Base-by-base conservation (phyloP, 2,797 vertebrate genomes). In the Phrynocephalus guinanensis region DNA sequence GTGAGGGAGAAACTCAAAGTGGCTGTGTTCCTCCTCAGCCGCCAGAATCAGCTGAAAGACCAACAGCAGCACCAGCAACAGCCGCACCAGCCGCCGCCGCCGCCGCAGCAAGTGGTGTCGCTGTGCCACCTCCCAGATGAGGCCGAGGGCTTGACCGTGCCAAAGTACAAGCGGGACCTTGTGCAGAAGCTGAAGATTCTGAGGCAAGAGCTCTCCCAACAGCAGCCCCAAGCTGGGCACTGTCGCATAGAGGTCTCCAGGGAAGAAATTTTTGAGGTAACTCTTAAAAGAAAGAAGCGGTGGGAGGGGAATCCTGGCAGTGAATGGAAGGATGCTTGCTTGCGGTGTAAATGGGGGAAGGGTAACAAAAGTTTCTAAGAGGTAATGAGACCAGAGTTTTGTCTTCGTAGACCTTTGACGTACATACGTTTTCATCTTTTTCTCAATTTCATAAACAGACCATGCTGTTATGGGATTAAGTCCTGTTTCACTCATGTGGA, bases 191-290 rank as follows among this genome's bases (percentile, higher is more conserved):
- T 99, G 24, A 99, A 99, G 96, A 98, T 98, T 94, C 96, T 99
- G 91, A 93, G 99, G 24, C 99, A 99, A 93, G 99, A 99, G 89
- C 97, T 99, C 68, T 99, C 98, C 8, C 98, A 99, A 92, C 99
- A 99, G 81, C 99, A 99, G 93, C 99, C 99, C 4, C 99, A 99
- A 96, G 99, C 99, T 0, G 99, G 99, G 63, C 99, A 99, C 90
- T 99, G 99, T 90, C 98, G 99, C 77, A 99, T 99, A 30, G 99
- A 99, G 94, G 99, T 99, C 94, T 99, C 98, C 92, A 98, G 99
- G 5, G 98, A 99, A 95, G 99, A 99, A 95, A 99, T 99, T 93
- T 99, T 99, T 95, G 99, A 99, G 98, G 99, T 99, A 97, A 94
- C 72, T 38, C 38, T 38, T 38, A 38, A 38, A 38, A 38, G 38